Conservation (phyloP, 1,140 invertebrate genomes). For the Octopus sinensis region DNA sequence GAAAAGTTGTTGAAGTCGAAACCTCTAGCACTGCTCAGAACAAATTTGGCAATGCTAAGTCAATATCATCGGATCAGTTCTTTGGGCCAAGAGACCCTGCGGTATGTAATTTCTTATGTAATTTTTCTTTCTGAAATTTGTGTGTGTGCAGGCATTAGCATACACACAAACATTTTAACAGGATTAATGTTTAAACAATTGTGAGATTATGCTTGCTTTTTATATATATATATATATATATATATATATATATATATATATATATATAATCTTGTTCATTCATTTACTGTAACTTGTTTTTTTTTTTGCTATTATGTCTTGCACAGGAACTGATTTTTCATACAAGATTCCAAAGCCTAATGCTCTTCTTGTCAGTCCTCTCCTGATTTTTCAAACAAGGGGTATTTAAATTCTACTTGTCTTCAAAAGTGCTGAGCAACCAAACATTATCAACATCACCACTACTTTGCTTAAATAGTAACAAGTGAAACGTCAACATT, state of each 20-base stretch:
- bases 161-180: neutral
- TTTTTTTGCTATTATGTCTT: too few species aligned
- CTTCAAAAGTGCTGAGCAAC: too few species aligned
- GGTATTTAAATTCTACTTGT: too few species aligned
- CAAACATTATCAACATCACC: too few species aligned
- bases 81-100: constrained; percentile 66
- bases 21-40: constrained; percentile 68
- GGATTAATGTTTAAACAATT: neutral
- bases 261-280: too few species aligned
- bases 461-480: too few species aligned
- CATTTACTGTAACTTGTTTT: too few species aligned
- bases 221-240: neutral
- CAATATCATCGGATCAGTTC: constrained; percentile 95
- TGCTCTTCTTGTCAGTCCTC: too few species aligned
- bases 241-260: neutral
- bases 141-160: neutral
- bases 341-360: too few species aligned
- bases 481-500: too few species aligned
- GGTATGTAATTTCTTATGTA: constrained; percentile 48
- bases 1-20: constrained; percentile 39
- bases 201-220: neutral
- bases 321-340: too few species aligned
- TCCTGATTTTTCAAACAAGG: too few species aligned
- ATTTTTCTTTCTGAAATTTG: neutral
- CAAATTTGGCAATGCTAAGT: constrained; percentile 94